Evolutionary conservation across 2,888 invertebrate genomes (phyloP).

Genomic region (Metacarcinus magister): DNA sequence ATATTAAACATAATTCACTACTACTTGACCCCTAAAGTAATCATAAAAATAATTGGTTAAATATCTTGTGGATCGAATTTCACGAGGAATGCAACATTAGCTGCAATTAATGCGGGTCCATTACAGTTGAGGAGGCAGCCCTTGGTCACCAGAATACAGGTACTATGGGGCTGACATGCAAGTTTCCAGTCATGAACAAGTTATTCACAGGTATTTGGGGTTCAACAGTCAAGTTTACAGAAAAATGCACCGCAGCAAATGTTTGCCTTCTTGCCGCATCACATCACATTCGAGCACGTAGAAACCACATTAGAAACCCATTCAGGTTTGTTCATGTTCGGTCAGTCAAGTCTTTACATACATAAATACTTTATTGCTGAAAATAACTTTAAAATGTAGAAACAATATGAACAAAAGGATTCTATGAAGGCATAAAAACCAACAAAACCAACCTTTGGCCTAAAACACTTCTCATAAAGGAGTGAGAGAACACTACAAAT

Average conservation of each 20-base stretch:
- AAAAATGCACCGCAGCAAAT: conserved; percentile 15
- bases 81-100: conserved; percentile 13
- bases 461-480: conserved; percentile 61
- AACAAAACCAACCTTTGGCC: conserved; percentile 70
- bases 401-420: conserved; percentile 61
- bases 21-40: conserved; percentile 38
- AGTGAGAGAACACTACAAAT: conserved; percentile 56
- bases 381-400: conserved; percentile 66
- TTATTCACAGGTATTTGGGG: neutral
- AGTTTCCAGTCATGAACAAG: neutral
- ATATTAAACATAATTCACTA: conserved; percentile 30
- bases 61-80: neutral
- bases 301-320: neutral
- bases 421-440: conserved; percentile 61
- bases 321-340: neutral
- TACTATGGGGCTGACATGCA: conserved; percentile 31
- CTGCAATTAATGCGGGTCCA: neutral
- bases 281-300: neutral
- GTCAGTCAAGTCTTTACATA: conserved; percentile 56
- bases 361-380: conserved; percentile 70
- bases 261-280: neutral
- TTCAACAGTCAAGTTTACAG: neutral
- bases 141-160: conserved; percentile 20
- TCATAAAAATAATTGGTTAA: neutral
- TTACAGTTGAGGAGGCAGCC: conserved; percentile 17